phyloP scores from a whole-genome alignment of 2,888 invertebrate genomes.

The Hydrotaea diabolus region DNA sequence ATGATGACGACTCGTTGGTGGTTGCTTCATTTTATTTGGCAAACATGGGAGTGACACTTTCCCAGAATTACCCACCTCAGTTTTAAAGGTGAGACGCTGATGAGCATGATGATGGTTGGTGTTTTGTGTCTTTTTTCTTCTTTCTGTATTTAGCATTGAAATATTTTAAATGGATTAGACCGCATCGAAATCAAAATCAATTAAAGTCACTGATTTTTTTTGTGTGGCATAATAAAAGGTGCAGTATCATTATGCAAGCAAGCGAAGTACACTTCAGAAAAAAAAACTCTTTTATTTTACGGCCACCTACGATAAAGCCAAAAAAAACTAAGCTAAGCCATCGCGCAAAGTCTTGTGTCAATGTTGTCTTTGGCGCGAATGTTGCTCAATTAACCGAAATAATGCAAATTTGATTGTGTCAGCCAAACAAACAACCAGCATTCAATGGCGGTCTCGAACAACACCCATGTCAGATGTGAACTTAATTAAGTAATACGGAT shows the following conservation, averaged over 20 bases:
- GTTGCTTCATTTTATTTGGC: background rate
- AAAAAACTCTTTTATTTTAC: background rate
- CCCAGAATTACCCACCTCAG: background rate
- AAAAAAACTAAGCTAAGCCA: no score
- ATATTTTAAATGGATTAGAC: slow-evolving; percentile 58
- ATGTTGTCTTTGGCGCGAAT: background rate
- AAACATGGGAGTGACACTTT: slow-evolving; percentile 28
- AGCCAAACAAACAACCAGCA: background rate
- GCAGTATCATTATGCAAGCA: slow-evolving; percentile 20
- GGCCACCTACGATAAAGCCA: slow-evolving; percentile 11
- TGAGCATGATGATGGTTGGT: background rate
- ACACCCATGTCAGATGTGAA: slow-evolving; percentile 36
- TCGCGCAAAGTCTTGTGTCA: background rate
- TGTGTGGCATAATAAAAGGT: slow-evolving; percentile 31
- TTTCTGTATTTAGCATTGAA: slow-evolving; percentile 40
- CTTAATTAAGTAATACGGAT: background rate
- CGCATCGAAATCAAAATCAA: slow-evolving; percentile 33
- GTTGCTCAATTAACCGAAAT: slow-evolving; percentile 30
- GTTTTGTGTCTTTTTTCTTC: background rate
- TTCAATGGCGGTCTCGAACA: slow-evolving; percentile 5
- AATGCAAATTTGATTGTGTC: slow-evolving; percentile 28
- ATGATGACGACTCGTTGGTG: background rate
- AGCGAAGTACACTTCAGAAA: background rate
- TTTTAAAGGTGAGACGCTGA: background rate
- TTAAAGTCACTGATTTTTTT: background rate